These are phyloP conservation scores for Sitta europaea DNA, from an alignment of 2,113 vertebrate genomes.

Conservation along the genomic window DNA sequence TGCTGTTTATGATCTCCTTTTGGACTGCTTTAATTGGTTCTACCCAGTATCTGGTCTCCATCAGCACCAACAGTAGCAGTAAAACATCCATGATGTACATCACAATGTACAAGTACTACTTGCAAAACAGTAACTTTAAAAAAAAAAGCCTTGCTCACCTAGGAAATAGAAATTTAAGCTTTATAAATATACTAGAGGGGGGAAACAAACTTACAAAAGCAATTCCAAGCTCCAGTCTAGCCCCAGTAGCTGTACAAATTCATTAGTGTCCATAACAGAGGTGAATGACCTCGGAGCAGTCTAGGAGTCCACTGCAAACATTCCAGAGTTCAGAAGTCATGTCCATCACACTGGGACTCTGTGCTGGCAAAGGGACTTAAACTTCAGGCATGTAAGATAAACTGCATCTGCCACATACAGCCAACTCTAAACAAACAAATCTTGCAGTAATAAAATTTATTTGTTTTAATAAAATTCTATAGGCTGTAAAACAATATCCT, in stretches of 20 bases:
- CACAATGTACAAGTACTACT: background rate
- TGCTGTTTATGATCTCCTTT: background rate
- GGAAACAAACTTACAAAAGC: background rate
- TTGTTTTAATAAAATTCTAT: conserved; percentile 43
- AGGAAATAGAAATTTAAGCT: background rate
- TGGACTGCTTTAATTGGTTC: background rate
- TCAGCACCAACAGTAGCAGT: background rate
- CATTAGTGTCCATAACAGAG: conserved; percentile 16
- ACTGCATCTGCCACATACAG: conserved; percentile 19
- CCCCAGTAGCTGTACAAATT: conserved; percentile 24
- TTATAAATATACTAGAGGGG: background rate
- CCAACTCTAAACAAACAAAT: conserved; percentile 33
- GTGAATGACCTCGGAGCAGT: conserved; percentile 10
- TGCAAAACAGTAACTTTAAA: background rate
- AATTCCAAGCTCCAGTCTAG: background rate
- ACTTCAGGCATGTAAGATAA: background rate
- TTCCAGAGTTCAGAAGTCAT: background rate
- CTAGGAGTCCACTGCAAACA: background rate
- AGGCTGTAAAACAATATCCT: conserved; percentile 55
- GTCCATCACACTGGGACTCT: background rate
- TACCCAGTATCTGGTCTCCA: background rate
- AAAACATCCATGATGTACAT: background rate
- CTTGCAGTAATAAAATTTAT: conserved; percentile 27
- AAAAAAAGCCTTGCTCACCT: background rate
- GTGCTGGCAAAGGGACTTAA: background rate